phyloP scores from a whole-genome alignment of 2,797 vertebrate species.

The Acrocephalus scirpaceus region DNA sequence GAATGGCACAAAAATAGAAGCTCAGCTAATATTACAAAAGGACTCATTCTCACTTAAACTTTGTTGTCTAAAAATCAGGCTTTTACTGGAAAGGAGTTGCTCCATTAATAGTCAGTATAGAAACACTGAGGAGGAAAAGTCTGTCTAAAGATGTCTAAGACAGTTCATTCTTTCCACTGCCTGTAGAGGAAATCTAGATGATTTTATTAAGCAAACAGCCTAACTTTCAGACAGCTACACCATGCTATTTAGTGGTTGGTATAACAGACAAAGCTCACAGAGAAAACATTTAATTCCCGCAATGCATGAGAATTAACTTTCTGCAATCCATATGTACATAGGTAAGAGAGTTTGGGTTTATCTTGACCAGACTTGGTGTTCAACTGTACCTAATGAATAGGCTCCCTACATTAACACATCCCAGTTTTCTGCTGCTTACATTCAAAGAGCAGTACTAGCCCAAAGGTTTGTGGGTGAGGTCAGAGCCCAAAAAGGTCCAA shows the following conservation, averaged over 20 bases:
- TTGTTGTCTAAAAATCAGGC: not conserved
- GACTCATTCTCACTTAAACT: not conserved
- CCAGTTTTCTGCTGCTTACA: not conserved
- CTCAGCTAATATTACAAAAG: not conserved
- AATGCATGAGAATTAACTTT: not conserved
- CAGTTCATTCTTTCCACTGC: not conserved
- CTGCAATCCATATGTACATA: not conserved
- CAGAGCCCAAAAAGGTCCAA: not conserved
- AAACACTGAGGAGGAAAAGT: not conserved
- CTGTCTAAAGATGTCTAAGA: slow-evolving; percentile 6
- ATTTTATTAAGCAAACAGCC: slow-evolving; percentile 8
- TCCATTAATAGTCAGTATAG: not conserved
- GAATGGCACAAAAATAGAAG: not conserved
- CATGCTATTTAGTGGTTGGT: not conserved
- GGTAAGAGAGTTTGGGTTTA: not conserved
- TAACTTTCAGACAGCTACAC: not conserved
- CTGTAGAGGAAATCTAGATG: not conserved
- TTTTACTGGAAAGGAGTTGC: not conserved
- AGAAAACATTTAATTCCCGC: not conserved
- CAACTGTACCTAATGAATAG: not conserved
- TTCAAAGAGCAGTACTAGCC: not conserved
- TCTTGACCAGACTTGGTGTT: not conserved
- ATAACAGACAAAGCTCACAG: not conserved
- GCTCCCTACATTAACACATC: not conserved
- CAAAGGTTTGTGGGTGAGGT: not conserved